Evolutionary conservation across 2,888 invertebrate genomes (phyloP), one percentile per base, ranked within the genome.

Genomic region (Carterocephalus palaemon): DNA sequence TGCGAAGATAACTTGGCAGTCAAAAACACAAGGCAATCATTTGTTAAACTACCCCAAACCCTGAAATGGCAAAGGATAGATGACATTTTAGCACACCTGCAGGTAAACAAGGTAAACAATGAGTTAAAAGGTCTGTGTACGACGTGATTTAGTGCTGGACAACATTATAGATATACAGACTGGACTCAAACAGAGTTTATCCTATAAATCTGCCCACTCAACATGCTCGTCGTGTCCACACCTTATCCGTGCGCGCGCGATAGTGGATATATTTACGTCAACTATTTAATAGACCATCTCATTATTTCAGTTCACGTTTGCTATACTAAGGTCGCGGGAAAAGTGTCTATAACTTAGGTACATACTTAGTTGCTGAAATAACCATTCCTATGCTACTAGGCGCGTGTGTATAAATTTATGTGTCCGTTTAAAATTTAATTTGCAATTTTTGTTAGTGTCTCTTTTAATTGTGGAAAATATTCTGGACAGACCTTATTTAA

Each of bases 231-330:
- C 29, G 28, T 32, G 19, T 37, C 17, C 37, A 10, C 10, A 12
- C 37, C 31, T 45, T 45, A 37, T 31, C 37, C 37, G 37, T 32
- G 31, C 24, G 57, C 60, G 48, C 57, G 57, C 57, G 57, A 70
- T 19, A 19, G 3, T 6, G 6, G 29, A 45, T 75, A 69, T 69
- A 78, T 79, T 74, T 77, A 80, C 80, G 76, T 78, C 80, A 77
- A 64, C 48, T 67, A 57, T 66, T 73, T 77, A 75, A 70, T 70
- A 69, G 65, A 56, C 64, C 63, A 79, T 82, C 75, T 70, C 69
- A 83, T 84, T 83, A 84, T 70, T 82, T 76, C 84, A 59, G 50
- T 59, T 54, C 83, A 83, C 83, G 84, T 84, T 59, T 62, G 41
- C 49, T 56, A 51, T 66, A 75, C 70, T 73, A 77, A 77, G 75